Evolutionary conservation across 2,113 vertebrate species (phyloP), one percentile per base, ranked within the genome.

Genomic region (Sinocyclocheilus maitianheensis): DNA sequence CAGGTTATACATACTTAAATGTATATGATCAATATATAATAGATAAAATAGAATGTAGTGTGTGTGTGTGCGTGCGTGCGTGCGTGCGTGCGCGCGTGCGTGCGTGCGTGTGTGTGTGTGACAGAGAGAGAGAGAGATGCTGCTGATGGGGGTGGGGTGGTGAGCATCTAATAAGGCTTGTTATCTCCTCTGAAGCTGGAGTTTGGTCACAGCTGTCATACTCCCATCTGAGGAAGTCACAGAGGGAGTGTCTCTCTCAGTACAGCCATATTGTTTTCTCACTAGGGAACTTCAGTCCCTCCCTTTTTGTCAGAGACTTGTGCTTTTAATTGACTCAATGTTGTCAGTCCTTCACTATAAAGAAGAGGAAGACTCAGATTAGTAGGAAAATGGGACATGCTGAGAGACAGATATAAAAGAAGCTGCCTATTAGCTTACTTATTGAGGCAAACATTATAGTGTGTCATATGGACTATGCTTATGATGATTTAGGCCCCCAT

Each of bases 131-230:
- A 60, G 58, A 62, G 58, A 10, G 22, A 60, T 10, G 58, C 58
- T n/a, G 62, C 72, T 48, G 72, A 81, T 76, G 60, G 85, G 88
- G 85, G 75, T 87, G 88, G 88, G 85, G 77, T 67, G 80, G 85
- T 80, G 84, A 87, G 87, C 86, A 78, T 92, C 88, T 94, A 91
- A 92, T 90, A 89, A 91, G 91, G 86, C 92, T 94, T 94, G 93
- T 94, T 93, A 93, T 92, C 90, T 90, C 91, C 91, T 87, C 88
- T 90, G 90, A 93, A 93, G 90, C 92, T 82, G 90, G 91, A 92
- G 92, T 90, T 93, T 91, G 94, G 93, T 92, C 93, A 93, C 94
- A 95, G 94, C 94, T 94, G 94, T 94, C 91, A 91, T 18, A 77
- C 90, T 94, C 94, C 94, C 94, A 91, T 93, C 89, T 93, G 94